phyloP scores from a whole-genome alignment of 2,797 vertebrate genomes.

The Anisognathus igniventris region DNA sequence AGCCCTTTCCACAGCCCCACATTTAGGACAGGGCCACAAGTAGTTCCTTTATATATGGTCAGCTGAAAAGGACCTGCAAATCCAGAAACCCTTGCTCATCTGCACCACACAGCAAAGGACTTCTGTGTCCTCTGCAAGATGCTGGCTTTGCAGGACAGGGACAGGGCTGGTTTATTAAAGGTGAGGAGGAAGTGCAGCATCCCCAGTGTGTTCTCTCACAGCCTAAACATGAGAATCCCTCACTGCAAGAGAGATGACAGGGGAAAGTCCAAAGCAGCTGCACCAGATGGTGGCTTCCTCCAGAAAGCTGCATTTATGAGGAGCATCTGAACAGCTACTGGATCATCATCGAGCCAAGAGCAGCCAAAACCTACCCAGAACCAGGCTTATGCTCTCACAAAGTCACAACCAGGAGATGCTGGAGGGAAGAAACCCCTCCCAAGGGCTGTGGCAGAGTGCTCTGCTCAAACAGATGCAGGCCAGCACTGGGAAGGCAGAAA shows the following conservation, averaged over 20 bases:
- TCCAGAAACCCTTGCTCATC: background rate
- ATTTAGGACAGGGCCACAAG: background rate
- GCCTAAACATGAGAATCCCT: background rate
- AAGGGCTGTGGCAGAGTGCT: background rate
- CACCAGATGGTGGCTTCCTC: background rate
- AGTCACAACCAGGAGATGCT: background rate
- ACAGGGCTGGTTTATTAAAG: background rate
- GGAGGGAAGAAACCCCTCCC: background rate
- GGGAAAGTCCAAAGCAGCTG: background rate
- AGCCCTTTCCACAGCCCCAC: background rate
- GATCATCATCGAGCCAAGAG: accelerated
- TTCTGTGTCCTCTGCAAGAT: background rate
- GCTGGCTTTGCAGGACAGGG: background rate
- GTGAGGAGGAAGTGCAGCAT: background rate
- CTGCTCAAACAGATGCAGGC: background rate
- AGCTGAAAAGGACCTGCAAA: background rate
- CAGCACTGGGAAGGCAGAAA: background rate
- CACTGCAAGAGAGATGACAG: accelerated
- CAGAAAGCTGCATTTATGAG: background rate
- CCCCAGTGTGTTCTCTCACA: background rate
- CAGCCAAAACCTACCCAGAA: background rate
- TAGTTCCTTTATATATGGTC: background rate
- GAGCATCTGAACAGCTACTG: accelerated
- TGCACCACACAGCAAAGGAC: background rate
- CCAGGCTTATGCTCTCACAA: accelerated